A percentile compares a stretch with the other conserved stretches of the same genome.
Evolutionary conservation across 2,797 vertebrate genomes (phyloP).

Genomic region (Poecilia gillii): DNA sequence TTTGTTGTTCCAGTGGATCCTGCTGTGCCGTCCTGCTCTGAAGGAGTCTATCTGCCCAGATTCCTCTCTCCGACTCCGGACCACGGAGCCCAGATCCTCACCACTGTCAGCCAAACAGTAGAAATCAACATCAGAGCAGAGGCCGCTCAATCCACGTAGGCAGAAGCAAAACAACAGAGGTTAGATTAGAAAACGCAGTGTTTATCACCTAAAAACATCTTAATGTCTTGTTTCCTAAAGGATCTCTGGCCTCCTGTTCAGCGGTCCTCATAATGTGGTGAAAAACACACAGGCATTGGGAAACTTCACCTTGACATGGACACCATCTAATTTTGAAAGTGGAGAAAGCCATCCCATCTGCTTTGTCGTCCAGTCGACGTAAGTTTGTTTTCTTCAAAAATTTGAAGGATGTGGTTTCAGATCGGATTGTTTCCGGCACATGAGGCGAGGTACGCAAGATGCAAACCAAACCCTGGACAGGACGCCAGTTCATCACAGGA

Average conservation of each 20-base stretch:
- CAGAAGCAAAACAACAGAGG: neutral
- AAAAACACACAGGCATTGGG: neutral
- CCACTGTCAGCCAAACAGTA: neutral
- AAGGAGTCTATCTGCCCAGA: constrained; percentile 52
- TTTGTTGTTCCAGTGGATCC: constrained; percentile 29
- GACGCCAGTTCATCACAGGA: neutral
- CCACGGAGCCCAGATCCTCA: neutral
- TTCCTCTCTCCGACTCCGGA: neutral
- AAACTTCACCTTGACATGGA: constrained; percentile 34
- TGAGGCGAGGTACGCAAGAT: neutral
- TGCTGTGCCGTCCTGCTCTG: constrained; percentile 34
- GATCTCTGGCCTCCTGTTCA: constrained; percentile 43
- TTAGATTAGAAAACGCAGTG: neutral
- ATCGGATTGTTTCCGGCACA: neutral
- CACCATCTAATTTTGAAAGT: neutral
- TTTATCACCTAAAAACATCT: neutral
- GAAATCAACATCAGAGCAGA: neutral
- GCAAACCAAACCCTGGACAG: too few relatives aligned
- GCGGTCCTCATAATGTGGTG: constrained; percentile 10
- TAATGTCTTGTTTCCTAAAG: constrained; percentile 3
- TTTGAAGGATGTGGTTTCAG: neutral
- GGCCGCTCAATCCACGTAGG: neutral
- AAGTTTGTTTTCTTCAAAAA: neutral
- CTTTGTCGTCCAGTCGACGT: constrained; percentile 44
- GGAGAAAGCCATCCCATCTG: constrained; percentile 44